Base-by-base conservation (phyloP, 1,140 invertebrate species). In the Drosophila mojavensis region DNA sequence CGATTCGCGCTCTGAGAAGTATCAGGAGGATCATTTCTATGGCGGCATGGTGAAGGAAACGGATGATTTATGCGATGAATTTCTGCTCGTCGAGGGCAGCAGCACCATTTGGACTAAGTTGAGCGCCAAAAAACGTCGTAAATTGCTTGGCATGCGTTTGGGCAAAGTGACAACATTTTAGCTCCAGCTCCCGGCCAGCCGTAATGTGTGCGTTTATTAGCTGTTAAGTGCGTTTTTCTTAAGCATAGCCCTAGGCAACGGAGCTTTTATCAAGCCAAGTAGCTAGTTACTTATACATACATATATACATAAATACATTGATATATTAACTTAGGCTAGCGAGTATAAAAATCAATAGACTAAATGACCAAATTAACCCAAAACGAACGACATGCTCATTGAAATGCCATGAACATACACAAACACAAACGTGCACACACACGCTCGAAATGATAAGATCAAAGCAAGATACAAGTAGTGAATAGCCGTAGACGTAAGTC, bases 151-250 rank as follows among this genome's bases (percentile, higher is more conserved):
- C 50, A 85, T 95, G 74, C 94, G 94, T 68, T 93, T 96, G 75
- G 95, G 95, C 53, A 95, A 95, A 92, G 94, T 94, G 50, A 94
- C 94, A 72, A 95, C 94, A 39, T 95, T 95, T 92, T 95, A 92
- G 7, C 54, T 33, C 24, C 9, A 59, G 11, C 60, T 10, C 15
- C 33, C 67, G 56, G 53, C 61, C 61, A 55, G 45, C 30, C 51
- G 66, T 88, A 88, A 88, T 88, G 84, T 89, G 84, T 89, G 84
- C 84, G 84, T 89, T 89, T 89, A 89, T 89, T 89, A 89, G 80
- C 80, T 89, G 84, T 81, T 89, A 89, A 89, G 78, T 81, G 71
- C 64, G 56, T 75, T 77, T 78, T 83, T 75, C 53, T 20, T 67
- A 59, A 67, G 67, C 60, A 54, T 75, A 69, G 79, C 74, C 45